A percentile compares a stretch with the other conserved stretches of the same genome.
These are phyloP conservation scores for Carpatolechia fugitivella DNA, from an alignment of 2,888 invertebrate genomes.

Conservation along the genomic window DNA sequence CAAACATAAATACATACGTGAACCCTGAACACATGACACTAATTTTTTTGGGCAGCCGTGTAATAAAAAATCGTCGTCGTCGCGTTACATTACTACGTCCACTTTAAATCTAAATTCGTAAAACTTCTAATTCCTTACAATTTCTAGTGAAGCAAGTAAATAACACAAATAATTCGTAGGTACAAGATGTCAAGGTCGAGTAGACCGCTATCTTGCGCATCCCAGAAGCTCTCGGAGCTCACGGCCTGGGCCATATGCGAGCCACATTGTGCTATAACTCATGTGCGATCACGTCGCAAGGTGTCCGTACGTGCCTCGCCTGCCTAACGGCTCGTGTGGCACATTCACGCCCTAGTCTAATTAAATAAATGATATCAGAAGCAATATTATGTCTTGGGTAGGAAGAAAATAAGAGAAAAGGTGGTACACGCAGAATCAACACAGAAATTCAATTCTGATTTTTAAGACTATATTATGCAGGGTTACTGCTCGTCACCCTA, in stretches of 20 bases:
- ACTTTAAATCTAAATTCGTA: too few relatives aligned
- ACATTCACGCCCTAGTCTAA: not conserved
- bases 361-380: not conserved
- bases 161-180: not conserved
- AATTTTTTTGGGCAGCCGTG: too few relatives aligned
- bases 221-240: not conserved
- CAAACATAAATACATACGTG: too few relatives aligned
- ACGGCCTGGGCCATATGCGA: not conserved
- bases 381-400: not conserved
- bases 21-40: too few relatives aligned
- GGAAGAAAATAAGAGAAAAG: not conserved
- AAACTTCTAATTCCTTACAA: too few relatives aligned
- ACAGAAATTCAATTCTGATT: too few relatives aligned
- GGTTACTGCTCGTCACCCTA: too few relatives aligned
- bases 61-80: too few relatives aligned
- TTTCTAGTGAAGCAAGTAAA: not conserved
- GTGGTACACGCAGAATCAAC: too few relatives aligned
- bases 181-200: not conserved
- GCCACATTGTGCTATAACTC: not conserved
- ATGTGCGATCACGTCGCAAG: not conserved
- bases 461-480: too few relatives aligned
- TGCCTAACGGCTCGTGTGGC: not conserved
- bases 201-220: too few relatives aligned
- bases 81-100: too few relatives aligned
- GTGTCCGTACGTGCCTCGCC: not conserved